A percentile compares a stretch with the other conserved stretches of the same genome.
These are phyloP conservation scores for Luidia sarsii DNA, from an alignment of 53 echinoderm and acorn worm species.

Conservation along the genomic window DNA sequence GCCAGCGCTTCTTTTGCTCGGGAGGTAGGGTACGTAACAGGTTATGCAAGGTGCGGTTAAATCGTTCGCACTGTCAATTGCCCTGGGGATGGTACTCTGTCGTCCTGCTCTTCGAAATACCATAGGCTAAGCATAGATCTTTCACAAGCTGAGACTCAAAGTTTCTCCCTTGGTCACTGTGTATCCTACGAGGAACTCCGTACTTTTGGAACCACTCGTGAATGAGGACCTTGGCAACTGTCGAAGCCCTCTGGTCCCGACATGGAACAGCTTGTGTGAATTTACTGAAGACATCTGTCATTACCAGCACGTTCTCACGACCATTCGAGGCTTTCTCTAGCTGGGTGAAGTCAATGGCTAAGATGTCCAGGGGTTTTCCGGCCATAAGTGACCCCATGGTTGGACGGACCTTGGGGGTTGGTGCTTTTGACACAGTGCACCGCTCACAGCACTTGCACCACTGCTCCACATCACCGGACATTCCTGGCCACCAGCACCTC, in stretches of 20 bases:
- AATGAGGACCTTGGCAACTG: slow-evolving; percentile 49
- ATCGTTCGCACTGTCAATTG: too few relatives aligned
- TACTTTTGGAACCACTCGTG: slow-evolving; percentile 50
- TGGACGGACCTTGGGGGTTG: neutral
- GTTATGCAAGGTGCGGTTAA: too few relatives aligned
- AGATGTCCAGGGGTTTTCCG: neutral
- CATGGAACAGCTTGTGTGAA: too few relatives aligned
- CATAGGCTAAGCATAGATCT: slow-evolving; percentile 54
- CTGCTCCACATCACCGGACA: neutral
- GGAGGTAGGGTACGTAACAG: neutral
- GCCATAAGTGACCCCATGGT: neutral
- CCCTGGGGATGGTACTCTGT: too few relatives aligned
- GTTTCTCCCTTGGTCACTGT: too few relatives aligned
- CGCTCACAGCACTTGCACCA: neutral
- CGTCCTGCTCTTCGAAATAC: too few relatives aligned
- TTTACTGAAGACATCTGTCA: slow-evolving; percentile 65
- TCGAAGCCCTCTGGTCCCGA: slow-evolving; percentile 43
- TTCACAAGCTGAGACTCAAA: slow-evolving; percentile 36
- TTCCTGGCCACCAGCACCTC: neutral
- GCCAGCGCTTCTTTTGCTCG: slow-evolving; percentile 9
- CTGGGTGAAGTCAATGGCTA: neutral
- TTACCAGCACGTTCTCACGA: slow-evolving; percentile 43
- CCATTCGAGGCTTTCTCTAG: neutral
- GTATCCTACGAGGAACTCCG: too few relatives aligned
- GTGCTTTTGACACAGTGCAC: neutral